Evolutionary conservation across 2,113 vertebrate species (phyloP).

Genomic region (Daubentonia madagascariensis): DNA sequence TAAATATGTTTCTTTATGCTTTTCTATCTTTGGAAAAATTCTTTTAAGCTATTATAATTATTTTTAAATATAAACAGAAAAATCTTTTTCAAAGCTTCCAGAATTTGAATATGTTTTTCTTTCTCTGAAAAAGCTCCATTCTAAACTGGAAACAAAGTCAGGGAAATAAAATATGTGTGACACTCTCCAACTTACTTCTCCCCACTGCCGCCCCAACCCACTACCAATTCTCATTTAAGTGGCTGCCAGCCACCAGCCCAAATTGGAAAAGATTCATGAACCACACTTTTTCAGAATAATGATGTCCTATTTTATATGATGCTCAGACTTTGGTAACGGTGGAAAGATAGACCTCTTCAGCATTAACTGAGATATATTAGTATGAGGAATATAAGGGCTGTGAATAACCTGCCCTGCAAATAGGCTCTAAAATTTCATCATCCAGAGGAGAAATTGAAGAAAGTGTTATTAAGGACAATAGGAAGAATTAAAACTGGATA

Average conservation of each 20-base stretch:
- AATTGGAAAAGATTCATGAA: not conserved
- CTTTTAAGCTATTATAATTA: not conserved
- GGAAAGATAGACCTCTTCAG: not conserved
- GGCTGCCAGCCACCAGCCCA: not conserved
- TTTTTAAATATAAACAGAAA: constrained; percentile 3
- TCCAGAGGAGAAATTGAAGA: constrained; percentile 54
- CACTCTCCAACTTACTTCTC: fast-evolving
- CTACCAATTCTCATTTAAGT: not conserved
- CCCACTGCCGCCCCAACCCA: too few relatives aligned
- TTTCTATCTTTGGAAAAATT: not conserved
- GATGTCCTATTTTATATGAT: constrained; percentile 29
- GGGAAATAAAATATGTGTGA: not conserved
- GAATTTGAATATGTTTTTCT: not conserved
- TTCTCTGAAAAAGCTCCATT: not conserved
- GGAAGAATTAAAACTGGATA: constrained; percentile 62
- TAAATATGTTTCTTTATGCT: not conserved
- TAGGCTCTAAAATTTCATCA: constrained; percentile 59
- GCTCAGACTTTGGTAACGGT: constrained; percentile 9
- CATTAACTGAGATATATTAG: constrained; percentile 50
- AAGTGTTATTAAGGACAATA: constrained; percentile 72
- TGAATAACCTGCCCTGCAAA: constrained; percentile 66
- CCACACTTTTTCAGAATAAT: not conserved
- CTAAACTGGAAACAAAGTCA: constrained; percentile 25
- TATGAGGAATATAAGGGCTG: constrained; percentile 51
- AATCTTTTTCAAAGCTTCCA: not conserved